Evolutionary conservation across 2,113 vertebrate genomes (phyloP), one percentile per base, ranked within the genome.

Genomic region (Alces alces): DNA sequence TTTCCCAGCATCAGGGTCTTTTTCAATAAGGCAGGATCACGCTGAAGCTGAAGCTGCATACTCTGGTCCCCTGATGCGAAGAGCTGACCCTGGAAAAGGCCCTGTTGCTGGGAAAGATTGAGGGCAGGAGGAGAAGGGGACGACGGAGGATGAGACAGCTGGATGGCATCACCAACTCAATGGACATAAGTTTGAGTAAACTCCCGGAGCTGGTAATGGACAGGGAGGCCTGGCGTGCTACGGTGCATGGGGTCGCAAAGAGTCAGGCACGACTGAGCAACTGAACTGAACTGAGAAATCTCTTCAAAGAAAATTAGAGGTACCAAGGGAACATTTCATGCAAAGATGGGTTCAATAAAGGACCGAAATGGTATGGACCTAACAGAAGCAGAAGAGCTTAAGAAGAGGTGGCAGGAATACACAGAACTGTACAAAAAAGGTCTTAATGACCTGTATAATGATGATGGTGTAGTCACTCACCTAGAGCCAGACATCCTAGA

Each of bases 251-350:
- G 19, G 19, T 36, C 4, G 2, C 9, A 21, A 57, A 70, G 9
- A 70, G n/a, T 39, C 9, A 1, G 19, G 39, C 19, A 39, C 0
- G 0, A 70, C n/a, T 39, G 64, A 66, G 17, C 2, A 0, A 36
- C 33, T 66, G 19, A 70, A 21, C 9, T 36, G 19, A 66, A n/a
- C 16, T 66, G 33, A 66, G 61, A 66, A 17, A n/a, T 66, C 61
- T 66, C 61, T 5, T n/a, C 33, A 66, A 66, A 66, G 60, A 66
- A 66, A 19, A n/a, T 66, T n/a, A 66, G 33, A 66, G 7, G 15
- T 19, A 16, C 61, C 33, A n/a, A 66, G 61, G 61, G 61, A 19
- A 66, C 4, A 19, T n/a, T 66, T 66, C 3, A 8, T n/a, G 7
- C 2, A 66, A n/a, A 66, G 61, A 66, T 19, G 61, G 61, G n/a